Evolutionary conservation across 2,113 vertebrate genomes (phyloP).

Genomic region (Gallinago paraguaiae): DNA sequence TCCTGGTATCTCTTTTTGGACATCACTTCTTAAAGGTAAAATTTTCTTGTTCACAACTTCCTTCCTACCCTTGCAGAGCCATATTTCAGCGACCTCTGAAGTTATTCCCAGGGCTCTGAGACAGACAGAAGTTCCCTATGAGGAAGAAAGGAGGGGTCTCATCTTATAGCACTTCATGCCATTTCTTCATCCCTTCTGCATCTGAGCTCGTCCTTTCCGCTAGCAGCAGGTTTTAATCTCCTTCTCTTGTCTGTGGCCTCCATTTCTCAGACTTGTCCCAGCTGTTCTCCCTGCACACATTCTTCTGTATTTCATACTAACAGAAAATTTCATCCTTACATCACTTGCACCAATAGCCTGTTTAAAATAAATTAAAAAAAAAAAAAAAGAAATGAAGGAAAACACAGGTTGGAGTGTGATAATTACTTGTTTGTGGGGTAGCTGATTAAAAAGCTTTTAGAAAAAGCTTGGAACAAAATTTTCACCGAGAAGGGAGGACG

Average conservation of each 20-base stretch:
- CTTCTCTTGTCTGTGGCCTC: not conserved
- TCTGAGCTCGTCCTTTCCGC: not conserved
- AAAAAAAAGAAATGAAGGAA: not conserved
- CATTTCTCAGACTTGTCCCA: not conserved
- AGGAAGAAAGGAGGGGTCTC: not conserved
- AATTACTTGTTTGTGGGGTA: not conserved
- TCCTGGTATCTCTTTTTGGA: not conserved
- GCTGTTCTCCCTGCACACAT: not conserved
- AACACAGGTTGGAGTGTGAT: not conserved
- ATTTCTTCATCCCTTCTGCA: not conserved
- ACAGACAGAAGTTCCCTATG: not conserved
- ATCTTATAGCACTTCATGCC: not conserved
- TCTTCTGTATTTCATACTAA: not conserved
- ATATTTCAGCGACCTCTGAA: not conserved
- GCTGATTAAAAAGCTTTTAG: not conserved
- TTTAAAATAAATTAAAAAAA: not conserved
- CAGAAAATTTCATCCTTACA: not conserved
- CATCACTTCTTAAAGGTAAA: not conserved
- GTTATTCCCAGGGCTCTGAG: not conserved
- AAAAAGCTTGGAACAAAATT: not conserved
- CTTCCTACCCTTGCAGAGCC: not conserved
- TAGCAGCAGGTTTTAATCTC: not conserved
- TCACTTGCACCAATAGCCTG: not conserved
- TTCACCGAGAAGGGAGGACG: not conserved
- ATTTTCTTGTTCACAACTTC: not conserved